These are phyloP conservation scores for Rhea pennata DNA, from an alignment of 2,113 vertebrate species.

Conservation along the genomic window DNA sequence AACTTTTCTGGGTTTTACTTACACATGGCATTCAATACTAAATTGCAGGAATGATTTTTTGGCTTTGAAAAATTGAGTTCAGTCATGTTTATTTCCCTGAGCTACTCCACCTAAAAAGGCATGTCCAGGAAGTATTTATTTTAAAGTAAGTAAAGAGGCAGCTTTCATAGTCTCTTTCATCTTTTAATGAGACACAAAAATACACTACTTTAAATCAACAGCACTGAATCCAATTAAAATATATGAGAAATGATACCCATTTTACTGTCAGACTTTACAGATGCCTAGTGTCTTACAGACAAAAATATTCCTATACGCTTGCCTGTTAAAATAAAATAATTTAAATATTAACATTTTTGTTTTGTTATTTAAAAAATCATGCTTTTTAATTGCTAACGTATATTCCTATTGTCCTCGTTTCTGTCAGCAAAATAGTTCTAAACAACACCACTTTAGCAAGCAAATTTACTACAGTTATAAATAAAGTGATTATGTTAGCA, in stretches of 20 bases:
- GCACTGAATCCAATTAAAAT: conserved; percentile 12
- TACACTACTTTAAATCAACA: not conserved
- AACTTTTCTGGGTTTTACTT: not conserved
- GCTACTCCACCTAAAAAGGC: not conserved
- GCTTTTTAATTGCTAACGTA: conserved; percentile 37
- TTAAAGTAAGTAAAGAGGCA: conserved; percentile 20
- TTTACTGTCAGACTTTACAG: conserved; percentile 30
- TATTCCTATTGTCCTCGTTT: conserved; percentile 48
- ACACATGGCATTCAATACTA: not conserved
- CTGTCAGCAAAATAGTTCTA: conserved; percentile 46
- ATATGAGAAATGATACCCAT: not conserved
- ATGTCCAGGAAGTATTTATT: conserved; percentile 55
- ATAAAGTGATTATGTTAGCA: conserved; percentile 42
- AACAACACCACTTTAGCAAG: conserved; percentile 31
- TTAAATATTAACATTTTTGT: conserved; percentile 43
- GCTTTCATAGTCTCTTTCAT: conserved; percentile 41
- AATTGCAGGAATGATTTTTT: not conserved
- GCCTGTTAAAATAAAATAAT: conserved; percentile 47
- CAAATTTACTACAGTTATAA: conserved; percentile 52
- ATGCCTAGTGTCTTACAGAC: not conserved
- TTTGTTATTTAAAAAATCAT: conserved; percentile 26
- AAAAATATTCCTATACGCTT: not conserved
- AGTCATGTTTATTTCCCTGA: conserved; percentile 13
- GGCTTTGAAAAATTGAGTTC: not conserved
- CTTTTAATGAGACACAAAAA: conserved; percentile 46